Evolutionary conservation across 2,888 invertebrate genomes (phyloP).

Genomic region (Dorcus parallelipipedus): DNA sequence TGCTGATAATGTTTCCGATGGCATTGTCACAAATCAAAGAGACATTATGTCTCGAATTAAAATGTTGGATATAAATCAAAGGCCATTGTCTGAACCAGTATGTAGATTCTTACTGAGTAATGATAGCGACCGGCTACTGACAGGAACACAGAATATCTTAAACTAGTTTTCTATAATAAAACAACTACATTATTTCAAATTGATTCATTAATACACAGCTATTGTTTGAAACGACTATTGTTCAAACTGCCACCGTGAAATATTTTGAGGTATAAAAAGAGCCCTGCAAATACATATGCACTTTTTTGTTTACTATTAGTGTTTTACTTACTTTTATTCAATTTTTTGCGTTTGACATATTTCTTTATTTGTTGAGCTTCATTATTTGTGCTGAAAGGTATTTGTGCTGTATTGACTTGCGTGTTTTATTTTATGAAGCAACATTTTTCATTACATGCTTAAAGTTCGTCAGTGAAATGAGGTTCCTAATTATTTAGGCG

Average conservation of each 20-base stretch:
- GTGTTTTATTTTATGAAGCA: too few relatives aligned
- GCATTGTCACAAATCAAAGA: slow-evolving; percentile 49
- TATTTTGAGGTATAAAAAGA: not conserved
- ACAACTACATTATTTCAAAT: slow-evolving; percentile 10
- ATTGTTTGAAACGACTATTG: not conserved
- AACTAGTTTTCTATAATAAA: slow-evolving; percentile 17
- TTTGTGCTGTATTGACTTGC: too few relatives aligned
- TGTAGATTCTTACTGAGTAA: slow-evolving; percentile 46
- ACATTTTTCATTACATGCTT: too few relatives aligned
- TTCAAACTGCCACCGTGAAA: not conserved
- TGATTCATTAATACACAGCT: slow-evolving; percentile 2
- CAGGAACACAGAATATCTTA: slow-evolving; percentile 27
- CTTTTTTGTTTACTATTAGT: too few relatives aligned
- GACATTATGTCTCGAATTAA: slow-evolving; percentile 50
- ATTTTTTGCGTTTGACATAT: too few relatives aligned
- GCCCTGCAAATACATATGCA: too few relatives aligned
- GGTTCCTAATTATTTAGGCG: too few relatives aligned
- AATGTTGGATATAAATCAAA: slow-evolving; percentile 48
- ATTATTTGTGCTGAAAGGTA: too few relatives aligned
- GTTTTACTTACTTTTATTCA: too few relatives aligned
- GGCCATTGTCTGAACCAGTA: slow-evolving; percentile 48
- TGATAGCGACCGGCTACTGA: slow-evolving; percentile 29
- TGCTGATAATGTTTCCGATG: slow-evolving; percentile 47
- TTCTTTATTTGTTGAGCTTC: too few relatives aligned
- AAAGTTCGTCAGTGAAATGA: too few relatives aligned